Conservation (phyloP, 2,888 invertebrate species). For the Megalurothrips usitatus region DNA sequence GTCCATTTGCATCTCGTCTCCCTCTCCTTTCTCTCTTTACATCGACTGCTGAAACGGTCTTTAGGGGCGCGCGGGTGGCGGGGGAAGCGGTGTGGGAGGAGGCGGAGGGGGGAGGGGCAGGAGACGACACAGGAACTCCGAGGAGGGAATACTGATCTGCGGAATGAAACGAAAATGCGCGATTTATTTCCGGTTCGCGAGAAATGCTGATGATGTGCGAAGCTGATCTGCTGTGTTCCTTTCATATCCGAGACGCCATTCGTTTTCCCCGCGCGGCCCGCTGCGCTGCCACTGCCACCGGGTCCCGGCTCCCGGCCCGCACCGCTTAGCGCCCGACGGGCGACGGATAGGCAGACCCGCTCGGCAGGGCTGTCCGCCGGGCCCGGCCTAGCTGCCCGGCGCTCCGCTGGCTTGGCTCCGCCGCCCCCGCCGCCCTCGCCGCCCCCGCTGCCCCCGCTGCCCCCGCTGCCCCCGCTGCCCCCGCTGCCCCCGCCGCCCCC, state of each 20-base stretch:
- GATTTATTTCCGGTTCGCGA: conserved; percentile 2
- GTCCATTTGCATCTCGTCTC: too few species aligned
- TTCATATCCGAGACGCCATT: not conserved
- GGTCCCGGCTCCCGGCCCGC: too few species aligned
- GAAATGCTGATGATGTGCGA: conserved; percentile 6
- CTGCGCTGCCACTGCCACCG: too few species aligned
- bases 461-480: not conserved
- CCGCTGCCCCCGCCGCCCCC: not conserved
- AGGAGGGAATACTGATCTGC: conserved; percentile 9
- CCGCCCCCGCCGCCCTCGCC: too few species aligned
- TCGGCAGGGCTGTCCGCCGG: too few species aligned
- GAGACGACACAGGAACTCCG: not conserved
- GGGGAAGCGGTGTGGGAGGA: too few species aligned
- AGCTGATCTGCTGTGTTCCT: conserved; percentile 14
- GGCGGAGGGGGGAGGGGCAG: not conserved
- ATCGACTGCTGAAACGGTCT: not conserved
- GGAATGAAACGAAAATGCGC: conserved; percentile 18
- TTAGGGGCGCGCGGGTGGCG: not conserved
- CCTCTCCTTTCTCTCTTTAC: too few species aligned
- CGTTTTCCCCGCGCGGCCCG: not conserved
- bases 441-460: not conserved
- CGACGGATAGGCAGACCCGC: too few species aligned
- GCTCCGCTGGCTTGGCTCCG: not conserved
- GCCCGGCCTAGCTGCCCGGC: too few species aligned
- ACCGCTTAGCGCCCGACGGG: too few species aligned